Evolutionary conservation across 2,113 vertebrate genomes (phyloP).

Genomic region (Corythaixoides concolor): DNA sequence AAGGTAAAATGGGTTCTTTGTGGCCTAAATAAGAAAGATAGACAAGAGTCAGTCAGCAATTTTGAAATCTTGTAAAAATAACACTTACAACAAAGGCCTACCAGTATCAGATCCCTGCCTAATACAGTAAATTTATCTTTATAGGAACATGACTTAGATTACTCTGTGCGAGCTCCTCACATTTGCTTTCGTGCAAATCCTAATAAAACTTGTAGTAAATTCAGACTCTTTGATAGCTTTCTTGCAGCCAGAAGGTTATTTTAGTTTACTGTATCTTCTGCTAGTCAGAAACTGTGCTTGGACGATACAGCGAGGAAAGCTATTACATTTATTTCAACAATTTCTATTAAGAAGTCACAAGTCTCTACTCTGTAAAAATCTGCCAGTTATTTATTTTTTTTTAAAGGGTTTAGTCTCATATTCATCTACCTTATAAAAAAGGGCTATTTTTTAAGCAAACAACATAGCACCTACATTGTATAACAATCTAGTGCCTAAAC

Average conservation of each 20-base stretch:
- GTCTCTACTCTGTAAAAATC: neutral
- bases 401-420: neutral
- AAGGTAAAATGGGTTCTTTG: slow-evolving; percentile 98
- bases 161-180: neutral
- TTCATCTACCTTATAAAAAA: neutral
- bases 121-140: neutral
- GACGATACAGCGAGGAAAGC: neutral
- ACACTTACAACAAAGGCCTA: neutral
- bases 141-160: neutral
- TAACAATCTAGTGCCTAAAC: neutral
- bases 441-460: neutral
- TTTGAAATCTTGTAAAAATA: neutral
- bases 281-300: neutral
- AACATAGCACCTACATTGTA: neutral
- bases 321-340: neutral
- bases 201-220: neutral
- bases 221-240: neutral
- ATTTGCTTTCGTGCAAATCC: neutral
- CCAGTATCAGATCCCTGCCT: neutral
- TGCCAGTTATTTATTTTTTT: neutral
- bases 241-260: neutral
- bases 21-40: slow-evolving; percentile 80
- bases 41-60: neutral
- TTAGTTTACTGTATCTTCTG: neutral
- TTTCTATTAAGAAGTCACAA: neutral